Percentiles rank a stretch among this genome's conserved stretches.
These are phyloP conservation scores for Chaetura pelagica DNA, from an alignment of 2,113 vertebrate genomes.

Conservation along the genomic window DNA sequence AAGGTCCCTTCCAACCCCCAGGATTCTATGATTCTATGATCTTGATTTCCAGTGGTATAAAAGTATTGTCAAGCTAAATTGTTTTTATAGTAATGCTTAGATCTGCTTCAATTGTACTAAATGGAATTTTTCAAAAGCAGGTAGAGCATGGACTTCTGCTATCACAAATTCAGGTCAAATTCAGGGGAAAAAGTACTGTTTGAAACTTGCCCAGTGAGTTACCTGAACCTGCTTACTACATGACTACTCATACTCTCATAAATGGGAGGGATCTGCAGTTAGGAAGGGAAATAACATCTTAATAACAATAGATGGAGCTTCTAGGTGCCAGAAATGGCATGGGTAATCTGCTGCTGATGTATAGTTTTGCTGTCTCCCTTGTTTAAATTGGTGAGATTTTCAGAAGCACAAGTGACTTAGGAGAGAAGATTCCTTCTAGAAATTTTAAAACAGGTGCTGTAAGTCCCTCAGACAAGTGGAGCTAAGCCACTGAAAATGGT, in stretches of 20 bases:
- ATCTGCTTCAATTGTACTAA: neutral
- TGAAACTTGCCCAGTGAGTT: neutral
- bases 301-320: neutral
- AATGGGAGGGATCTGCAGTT: neutral
- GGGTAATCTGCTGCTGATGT: neutral
- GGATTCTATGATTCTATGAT: no score
- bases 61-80: neutral
- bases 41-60: neutral
- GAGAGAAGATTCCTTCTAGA: neutral
- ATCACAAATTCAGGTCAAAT: neutral
- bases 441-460: neutral
- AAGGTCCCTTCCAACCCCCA: no score
- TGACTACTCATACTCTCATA: neutral
- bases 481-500: neutral
- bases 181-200: neutral
- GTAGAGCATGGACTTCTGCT: neutral
- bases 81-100: neutral
- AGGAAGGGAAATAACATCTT: neutral
- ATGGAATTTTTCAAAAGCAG: neutral
- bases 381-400: neutral
- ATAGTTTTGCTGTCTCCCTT: neutral
- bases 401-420: neutral
- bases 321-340: neutral
- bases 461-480: neutral
- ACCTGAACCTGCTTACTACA: neutral